These are phyloP conservation scores for Gasterosteus nipponicus DNA, from an alignment of 2,113 vertebrate species.

Conservation along the genomic window DNA sequence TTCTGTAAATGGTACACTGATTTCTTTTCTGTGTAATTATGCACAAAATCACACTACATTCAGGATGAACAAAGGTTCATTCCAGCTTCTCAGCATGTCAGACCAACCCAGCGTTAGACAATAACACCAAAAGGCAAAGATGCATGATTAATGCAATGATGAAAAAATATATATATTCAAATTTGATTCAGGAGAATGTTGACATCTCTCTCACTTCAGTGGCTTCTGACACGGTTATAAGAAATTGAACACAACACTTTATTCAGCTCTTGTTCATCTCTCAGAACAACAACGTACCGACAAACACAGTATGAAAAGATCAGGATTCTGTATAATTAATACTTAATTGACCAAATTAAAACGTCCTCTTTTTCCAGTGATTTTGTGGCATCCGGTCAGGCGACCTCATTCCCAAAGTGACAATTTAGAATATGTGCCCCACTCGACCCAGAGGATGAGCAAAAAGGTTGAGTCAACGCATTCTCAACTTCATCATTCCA, in stretches of 20 bases:
- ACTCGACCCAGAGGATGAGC: conserved; percentile 26
- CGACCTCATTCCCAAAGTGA: conserved; percentile 28
- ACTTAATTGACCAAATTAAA: conserved; percentile 46
- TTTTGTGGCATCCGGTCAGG: conserved; percentile 33
- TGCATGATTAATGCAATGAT: background rate
- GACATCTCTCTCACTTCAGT: conserved; percentile 13
- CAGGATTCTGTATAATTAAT: conserved; percentile 42
- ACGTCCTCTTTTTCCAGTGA: conserved; percentile 40
- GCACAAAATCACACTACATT: conserved; percentile 5
- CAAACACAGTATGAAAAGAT: conserved; percentile 46
- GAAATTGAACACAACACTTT: conserved; percentile 43
- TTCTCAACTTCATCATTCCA: conserved; percentile 39
- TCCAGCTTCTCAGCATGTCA: background rate
- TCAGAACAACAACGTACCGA: conserved; percentile 15
- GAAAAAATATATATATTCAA: conserved; percentile 2
- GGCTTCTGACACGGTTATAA: conserved; percentile 25
- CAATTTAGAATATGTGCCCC: conserved; percentile 32
- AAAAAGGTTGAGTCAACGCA: conserved; percentile 34
- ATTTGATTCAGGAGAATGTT: conserved; percentile 9
- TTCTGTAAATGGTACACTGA: background rate
- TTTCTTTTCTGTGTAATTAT: conserved; percentile 1
- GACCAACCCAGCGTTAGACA: background rate
- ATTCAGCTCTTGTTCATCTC: conserved; percentile 32
- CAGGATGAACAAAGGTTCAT: conserved; percentile 3
- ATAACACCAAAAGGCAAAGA: background rate